Evolutionary conservation across 2,888 invertebrate genomes (phyloP), one percentile per base, ranked within the genome.

Genomic region (Pemphredon lugubris): DNA sequence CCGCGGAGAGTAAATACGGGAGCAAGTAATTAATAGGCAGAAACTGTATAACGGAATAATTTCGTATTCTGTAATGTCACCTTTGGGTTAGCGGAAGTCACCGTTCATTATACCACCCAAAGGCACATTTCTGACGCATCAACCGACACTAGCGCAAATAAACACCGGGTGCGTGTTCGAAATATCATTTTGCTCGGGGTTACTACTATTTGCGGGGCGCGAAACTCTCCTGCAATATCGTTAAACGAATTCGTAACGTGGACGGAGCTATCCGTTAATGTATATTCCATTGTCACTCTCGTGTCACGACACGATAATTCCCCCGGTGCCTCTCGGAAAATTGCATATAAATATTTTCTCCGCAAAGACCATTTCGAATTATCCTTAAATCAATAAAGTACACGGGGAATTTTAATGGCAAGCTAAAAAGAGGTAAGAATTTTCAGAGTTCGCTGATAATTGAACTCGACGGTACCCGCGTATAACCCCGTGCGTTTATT

Each of bases 181-280:
- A 68, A 42, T 58, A 50, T 59, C 40, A 54, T 73, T 73, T 68
- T 45, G 59, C 20, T 26, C 37, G 39, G 67, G 37, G 63, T 45
- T 55, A 32, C 23, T 40, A 39, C n/a, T 50, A 40, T 60, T 60
- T 60, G 57, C 39, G 39, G 40, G 32, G 39, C 37, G 37, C 40
- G 21, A 55, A 40, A 44, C 60, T 39, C 66, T 34, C 51, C 55
- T 23, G 65, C 47, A 63, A 61, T 70, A 58, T 65, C 58, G 45
- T 75, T 75, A 70, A 71, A 54, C 55, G 51, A 65, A 44, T 37
- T 55, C 48, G 14, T 40, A 32, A 9, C 30, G 5, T 26, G 30
- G 16, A 11, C 2, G 45, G 18, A 53, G 34, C 20, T 13, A 37
- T 6, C n/a, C 26, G 55, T 59, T 53, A 61, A 61, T n/a, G n/a